Conservation (phyloP, 1,140 invertebrate genomes). For the Drosophila nebulosa region DNA sequence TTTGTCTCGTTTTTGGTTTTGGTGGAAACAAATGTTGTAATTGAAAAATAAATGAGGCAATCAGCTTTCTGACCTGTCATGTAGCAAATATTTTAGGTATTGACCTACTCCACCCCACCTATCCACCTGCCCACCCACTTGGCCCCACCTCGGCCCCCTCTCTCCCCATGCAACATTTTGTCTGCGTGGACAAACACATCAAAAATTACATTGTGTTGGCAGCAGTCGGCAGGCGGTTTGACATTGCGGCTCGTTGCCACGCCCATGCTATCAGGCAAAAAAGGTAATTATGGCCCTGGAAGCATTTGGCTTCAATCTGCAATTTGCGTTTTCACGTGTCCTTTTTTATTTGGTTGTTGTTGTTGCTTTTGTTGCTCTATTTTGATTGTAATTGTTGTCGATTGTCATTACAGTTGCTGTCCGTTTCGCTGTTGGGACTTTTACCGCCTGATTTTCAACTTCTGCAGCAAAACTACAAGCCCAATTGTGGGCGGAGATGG, state of each 20-base stretch:
- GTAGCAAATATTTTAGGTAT: slow-evolving; percentile 74
- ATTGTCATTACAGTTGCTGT: slow-evolving; percentile 72
- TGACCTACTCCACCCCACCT: slow-evolving; percentile 30
- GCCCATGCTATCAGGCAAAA: slow-evolving; percentile 27
- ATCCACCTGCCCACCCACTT: not conserved
- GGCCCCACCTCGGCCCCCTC: not conserved
- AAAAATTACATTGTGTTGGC: slow-evolving; percentile 74
- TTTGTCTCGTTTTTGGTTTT: slow-evolving; percentile 20
- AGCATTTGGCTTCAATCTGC: slow-evolving; percentile 55
- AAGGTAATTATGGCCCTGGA: slow-evolving; percentile 67
- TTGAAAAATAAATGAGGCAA: slow-evolving; percentile 79
- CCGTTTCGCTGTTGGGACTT: slow-evolving; percentile 43
- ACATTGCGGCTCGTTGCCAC: not conserved
- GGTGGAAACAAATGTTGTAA: slow-evolving; percentile 71
- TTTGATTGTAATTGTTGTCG: slow-evolving; percentile 79
- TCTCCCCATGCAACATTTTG: not conserved
- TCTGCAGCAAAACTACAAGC: not conserved
- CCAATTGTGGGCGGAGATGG: not conserved
- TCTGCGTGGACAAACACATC: slow-evolving; percentile 21
- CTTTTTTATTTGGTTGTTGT: slow-evolving; percentile 67
- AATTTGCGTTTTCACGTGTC: slow-evolving; percentile 8
- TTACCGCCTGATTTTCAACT: slow-evolving; percentile 60
- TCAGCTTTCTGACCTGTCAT: slow-evolving; percentile 76
- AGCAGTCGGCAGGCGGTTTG: slow-evolving; percentile 37
- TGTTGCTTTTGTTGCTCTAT: slow-evolving; percentile 52